A percentile compares a stretch with the other conserved stretches of the same genome.
Evolutionary conservation across 1,140 invertebrate species (phyloP).

Genomic region (Dolichoris vasculosae): DNA sequence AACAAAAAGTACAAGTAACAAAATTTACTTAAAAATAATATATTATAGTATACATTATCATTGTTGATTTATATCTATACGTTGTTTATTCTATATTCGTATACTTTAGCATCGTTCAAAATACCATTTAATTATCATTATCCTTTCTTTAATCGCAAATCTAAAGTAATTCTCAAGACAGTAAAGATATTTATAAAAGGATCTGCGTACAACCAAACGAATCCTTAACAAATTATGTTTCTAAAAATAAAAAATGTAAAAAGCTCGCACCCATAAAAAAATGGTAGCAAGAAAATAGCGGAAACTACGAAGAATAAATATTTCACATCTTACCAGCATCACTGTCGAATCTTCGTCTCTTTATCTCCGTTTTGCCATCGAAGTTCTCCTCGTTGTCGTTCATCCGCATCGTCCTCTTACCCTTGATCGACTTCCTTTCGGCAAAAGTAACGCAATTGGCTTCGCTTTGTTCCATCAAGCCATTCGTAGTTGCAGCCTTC

Average conservation of each 20-base stretch:
- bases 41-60: too few relatives aligned
- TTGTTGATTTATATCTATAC: too few relatives aligned
- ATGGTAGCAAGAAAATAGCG: background rate
- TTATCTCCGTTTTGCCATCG: slow-evolving; percentile 5
- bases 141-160: too few relatives aligned
- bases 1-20: too few relatives aligned
- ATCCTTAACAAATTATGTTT: background rate
- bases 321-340: slow-evolving; percentile 4
- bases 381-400: slow-evolving; percentile 18
- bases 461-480: slow-evolving; percentile 43
- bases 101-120: too few relatives aligned
- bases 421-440: slow-evolving; percentile 25
- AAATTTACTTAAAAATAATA: too few relatives aligned
- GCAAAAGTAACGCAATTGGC: slow-evolving; percentile 63
- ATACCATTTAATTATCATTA: too few relatives aligned
- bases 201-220: background rate
- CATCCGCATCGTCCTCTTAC: slow-evolving; percentile 60
- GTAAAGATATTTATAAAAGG: background rate
- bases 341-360: slow-evolving; percentile 9
- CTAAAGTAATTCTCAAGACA: background rate
- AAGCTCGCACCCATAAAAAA: background rate
- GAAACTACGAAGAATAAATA: background rate
- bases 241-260: background rate
- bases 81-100: too few relatives aligned
- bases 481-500: slow-evolving; percentile 28